These are phyloP conservation scores for Aplysia californica DNA, from an alignment of 1,140 invertebrate species.

Conservation along the genomic window DNA sequence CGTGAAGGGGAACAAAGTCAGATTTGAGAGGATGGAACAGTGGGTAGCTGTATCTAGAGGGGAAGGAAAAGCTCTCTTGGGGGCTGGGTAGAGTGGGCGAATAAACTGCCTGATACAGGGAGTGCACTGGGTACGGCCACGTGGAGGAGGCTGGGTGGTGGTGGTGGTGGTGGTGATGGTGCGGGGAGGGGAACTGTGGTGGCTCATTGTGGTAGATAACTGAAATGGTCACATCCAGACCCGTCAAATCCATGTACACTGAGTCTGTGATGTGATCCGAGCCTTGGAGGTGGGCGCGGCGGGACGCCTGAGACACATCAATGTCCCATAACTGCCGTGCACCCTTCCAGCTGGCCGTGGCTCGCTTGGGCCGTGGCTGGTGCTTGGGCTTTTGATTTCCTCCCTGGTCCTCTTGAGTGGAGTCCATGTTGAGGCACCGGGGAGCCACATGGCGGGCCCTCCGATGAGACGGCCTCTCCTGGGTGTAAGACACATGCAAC, in stretches of 20 bases:
- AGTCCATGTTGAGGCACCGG: no score
- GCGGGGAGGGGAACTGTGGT: background rate
- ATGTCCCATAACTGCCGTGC: constrained; percentile 52
- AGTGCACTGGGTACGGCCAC: constrained; percentile 29
- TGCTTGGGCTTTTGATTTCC: background rate
- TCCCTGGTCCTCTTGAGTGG: background rate
- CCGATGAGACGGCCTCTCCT: no score
- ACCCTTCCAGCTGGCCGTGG: constrained; percentile 25
- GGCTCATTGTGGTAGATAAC: constrained; percentile 57
- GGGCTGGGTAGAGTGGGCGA: constrained; percentile 5
- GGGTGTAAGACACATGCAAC: no score
- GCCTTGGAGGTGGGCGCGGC: constrained; percentile 33
- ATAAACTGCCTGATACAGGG: constrained; percentile 20
- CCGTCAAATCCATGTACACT: constrained; percentile 64
- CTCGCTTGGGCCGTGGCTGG: background rate
- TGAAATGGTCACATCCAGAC: constrained; percentile 58
- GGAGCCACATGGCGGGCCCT: no score
- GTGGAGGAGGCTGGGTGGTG: constrained; percentile 20
- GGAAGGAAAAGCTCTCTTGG: constrained; percentile 14
- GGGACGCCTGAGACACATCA: constrained; percentile 37
- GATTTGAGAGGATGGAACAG: constrained; percentile 45
- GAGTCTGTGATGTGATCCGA: constrained; percentile 41
- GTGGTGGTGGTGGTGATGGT: constrained; percentile 15
- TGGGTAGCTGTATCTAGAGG: constrained; percentile 41
- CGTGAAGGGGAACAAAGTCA: constrained; percentile 56